Evolutionary conservation across 2,797 vertebrate genomes (phyloP), one percentile per base, ranked within the genome.

Genomic region (Mus caroli): DNA sequence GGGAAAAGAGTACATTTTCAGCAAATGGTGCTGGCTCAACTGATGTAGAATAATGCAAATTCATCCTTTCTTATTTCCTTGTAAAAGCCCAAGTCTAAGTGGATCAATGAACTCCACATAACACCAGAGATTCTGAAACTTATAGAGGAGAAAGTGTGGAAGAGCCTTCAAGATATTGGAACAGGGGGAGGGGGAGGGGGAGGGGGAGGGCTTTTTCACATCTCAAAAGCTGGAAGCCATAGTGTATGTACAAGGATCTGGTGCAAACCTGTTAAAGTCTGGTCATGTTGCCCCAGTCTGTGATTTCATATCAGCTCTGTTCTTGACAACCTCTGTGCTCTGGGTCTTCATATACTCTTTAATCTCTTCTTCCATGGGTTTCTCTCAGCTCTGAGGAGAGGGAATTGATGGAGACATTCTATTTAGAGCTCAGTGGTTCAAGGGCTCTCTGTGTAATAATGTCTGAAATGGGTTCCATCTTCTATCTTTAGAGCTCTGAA

Each of bases 191-290:
- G 17, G 20, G 17, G 20, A 58, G 11, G 5, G 7, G 56, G 19
- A 67, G 7, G 5, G 7, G 0, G 13, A 69, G 15, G 12, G 17
- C 26, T 13, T 69, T 34, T 69, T n/a, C 6, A 3, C 15, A n/a
- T 15, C 31, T 69, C 67, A 69, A 15, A 15, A n/a, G 5, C 28
- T 67, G 28, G 43, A 50, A 85, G 10, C 19, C 43, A 67, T n/a
- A 14, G 67, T 50, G 6, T 0, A 9, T 34, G 6, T n/a, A 10
- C 1, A 11, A 43, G 9, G 22, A 62, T 5, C 22, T 9, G 26
- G 15, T 83, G 14, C 26, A 43, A 10, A 50, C 31, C 11, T 20
- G 11, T 24, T 31, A 11, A 50, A 11, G 28, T 7, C 40, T 64
- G 24, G 19, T 3, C 1, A 6, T 34, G 1, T 8, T 64, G 31